Base-by-base conservation (phyloP, 1,140 invertebrate species). In the Caenorhabditis remanei region DNA sequence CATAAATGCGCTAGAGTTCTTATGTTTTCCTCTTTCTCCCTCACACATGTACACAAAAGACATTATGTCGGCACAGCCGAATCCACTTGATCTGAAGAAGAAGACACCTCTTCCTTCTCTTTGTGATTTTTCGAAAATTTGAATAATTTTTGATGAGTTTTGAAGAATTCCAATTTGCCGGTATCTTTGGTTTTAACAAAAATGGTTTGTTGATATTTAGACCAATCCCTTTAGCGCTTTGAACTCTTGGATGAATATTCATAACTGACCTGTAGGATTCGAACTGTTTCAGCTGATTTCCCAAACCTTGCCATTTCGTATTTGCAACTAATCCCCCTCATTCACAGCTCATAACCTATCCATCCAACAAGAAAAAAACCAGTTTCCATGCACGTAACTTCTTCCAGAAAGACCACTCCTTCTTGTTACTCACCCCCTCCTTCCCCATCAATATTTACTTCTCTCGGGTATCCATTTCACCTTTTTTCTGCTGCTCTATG, bases 11-110 rank as follows among this genome's bases (percentile, higher is more conserved):
- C 67, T 41, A n/a, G 32, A 32, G 32, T 8, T 19, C 6, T n/a
- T 46, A 13, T 71, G 21, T 40, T 65, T 40, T 46, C 43, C 41
- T 40, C n/a, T 63, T 8, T 14, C 24, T 63, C 46, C 46, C 71
- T 79, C 71, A 79, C 71, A 79, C 71, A 79, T 79, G 71, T 79
- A 79, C 71, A 79, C 71, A 79, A 79, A 53, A 16, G 71, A 48
- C 50, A 50, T 32, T 41, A 79, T 79, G 71, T 79, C 71, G 71
- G 71, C 71, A 79, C 71, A 79, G 46, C 53, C 53, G 71, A 79
- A 79, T 79, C 53, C 21, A 50, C 6, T 46, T 53, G n/a, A 46
- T 53, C 32, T 41, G 40, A 14, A 67, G 40, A 21, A 21, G 63
- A 48, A 50, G n/a, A 48, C 19, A 46, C 63, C 63, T 65, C 50